Conservation (phyloP, 2,113 vertebrate genomes). For the Emydocephalus ijimae region DNA sequence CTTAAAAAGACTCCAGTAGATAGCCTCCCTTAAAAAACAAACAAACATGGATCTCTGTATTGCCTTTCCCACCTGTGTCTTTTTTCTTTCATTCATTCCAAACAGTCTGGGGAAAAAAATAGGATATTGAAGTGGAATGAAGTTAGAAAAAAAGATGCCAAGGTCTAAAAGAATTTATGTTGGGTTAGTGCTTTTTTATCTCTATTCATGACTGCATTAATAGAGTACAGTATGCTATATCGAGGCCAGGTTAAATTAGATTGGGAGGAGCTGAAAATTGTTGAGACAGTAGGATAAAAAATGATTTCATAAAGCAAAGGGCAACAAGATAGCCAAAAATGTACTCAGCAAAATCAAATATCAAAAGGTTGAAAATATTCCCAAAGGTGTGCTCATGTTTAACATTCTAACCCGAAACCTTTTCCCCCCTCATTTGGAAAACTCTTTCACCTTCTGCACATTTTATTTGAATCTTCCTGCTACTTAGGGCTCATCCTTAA, state of each 20-base stretch:
- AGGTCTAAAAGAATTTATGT: background rate
- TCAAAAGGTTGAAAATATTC: background rate
- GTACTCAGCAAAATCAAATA: background rate
- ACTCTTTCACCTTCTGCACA: background rate
- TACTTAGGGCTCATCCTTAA: background rate
- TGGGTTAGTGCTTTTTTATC: background rate
- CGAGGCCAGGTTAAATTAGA: background rate
- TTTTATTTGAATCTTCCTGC: background rate
- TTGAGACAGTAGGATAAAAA: background rate
- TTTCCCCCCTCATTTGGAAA: background rate
- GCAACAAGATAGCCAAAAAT: background rate
- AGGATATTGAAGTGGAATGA: background rate
- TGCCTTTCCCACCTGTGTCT: background rate
- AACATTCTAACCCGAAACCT: background rate
- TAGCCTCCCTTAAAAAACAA: background rate
- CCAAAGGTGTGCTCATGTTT: background rate
- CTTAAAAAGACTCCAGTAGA: background rate
- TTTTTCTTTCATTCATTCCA: background rate
- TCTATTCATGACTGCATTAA: background rate
- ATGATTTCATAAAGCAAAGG: conserved; percentile 6
- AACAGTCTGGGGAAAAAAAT: background rate
- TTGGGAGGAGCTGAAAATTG: background rate
- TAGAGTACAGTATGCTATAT: background rate
- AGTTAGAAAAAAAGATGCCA: background rate
- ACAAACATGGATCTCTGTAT: background rate